These are phyloP conservation scores for Mobula birostris DNA, from an alignment of 2,113 vertebrate species.

Conservation along the genomic window DNA sequence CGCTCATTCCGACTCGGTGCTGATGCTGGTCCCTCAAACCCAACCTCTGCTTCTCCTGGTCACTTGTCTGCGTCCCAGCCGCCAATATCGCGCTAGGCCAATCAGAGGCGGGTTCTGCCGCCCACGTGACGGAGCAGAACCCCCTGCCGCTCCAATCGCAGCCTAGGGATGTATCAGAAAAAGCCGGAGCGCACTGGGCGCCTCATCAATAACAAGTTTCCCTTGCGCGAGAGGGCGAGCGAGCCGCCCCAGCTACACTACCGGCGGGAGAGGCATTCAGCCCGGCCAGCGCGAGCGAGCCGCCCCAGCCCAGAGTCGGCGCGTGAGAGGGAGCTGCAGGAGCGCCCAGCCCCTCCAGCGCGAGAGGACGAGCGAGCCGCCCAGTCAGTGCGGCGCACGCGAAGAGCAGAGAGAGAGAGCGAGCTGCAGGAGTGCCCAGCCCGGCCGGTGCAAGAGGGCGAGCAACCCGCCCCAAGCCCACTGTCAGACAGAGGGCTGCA, in stretches of 20 bases:
- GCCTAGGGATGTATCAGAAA: conserved; percentile 21
- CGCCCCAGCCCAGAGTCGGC: too few relatives aligned
- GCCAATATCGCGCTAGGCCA: conserved; percentile 47
- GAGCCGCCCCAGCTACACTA: not conserved
- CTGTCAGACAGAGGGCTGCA: not conserved
- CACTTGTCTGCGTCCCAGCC: not conserved
- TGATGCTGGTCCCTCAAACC: not conserved
- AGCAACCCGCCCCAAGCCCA: too few relatives aligned
- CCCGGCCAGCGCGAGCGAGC: too few relatives aligned
- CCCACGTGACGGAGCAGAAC: conserved; percentile 41
- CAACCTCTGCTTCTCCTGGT: not conserved
- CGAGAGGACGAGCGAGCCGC: not conserved
- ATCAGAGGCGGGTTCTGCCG: conserved; percentile 38
- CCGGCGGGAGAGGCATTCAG: too few relatives aligned
- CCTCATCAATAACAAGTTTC: conserved; percentile 33
- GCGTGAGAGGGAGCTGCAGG: too few relatives aligned
- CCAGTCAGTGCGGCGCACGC: not conserved
- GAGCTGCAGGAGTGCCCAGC: conserved; percentile 33
- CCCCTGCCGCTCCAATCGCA: conserved; percentile 23
- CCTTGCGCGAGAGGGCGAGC: not conserved
- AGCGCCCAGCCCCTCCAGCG: not conserved
- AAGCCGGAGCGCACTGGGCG: conserved; percentile 23
- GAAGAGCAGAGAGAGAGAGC: not conserved
- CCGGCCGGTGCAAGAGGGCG: not conserved
- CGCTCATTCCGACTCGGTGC: not conserved